Percentiles rank a stretch among this genome's conserved stretches.
phyloP scores from a whole-genome alignment of 2,797 vertebrate species.

The Percopsis omiscomaycus region DNA sequence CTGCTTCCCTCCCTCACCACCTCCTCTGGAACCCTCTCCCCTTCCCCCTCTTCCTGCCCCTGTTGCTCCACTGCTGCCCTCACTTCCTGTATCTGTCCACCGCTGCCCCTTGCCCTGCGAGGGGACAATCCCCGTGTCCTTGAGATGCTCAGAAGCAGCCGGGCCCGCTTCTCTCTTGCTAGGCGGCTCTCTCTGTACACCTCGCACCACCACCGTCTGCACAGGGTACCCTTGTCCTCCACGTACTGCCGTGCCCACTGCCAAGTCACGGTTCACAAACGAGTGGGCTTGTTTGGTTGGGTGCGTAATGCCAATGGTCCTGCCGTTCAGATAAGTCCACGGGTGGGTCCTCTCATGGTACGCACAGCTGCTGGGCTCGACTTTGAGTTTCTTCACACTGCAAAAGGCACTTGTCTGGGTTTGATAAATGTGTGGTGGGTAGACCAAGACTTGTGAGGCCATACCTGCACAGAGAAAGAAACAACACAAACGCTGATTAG shows the following conservation, averaged over 20 bases:
- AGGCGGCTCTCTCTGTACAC: slow-evolving; percentile 81
- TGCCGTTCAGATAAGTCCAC: slow-evolving; percentile 92
- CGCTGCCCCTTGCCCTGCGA: slow-evolving; percentile 69
- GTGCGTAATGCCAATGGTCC: slow-evolving; percentile 89
- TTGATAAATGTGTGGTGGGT: slow-evolving; percentile 99
- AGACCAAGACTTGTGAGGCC: slow-evolving; percentile 99
- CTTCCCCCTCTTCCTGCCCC: slow-evolving; percentile 71
- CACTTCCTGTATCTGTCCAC: slow-evolving; percentile 75
- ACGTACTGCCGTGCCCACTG: slow-evolving; percentile 78
- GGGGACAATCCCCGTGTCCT: slow-evolving; percentile 61
- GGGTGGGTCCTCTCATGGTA: slow-evolving; percentile 95
- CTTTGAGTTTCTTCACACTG: slow-evolving; percentile 99
- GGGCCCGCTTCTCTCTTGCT: slow-evolving; percentile 59
- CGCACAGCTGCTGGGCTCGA: slow-evolving; percentile 95
- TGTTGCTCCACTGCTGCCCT: slow-evolving; percentile 75
- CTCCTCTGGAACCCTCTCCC: slow-evolving; percentile 70
- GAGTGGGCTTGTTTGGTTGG: slow-evolving; percentile 83
- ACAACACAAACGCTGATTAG: slow-evolving; percentile 29
- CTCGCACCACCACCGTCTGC: slow-evolving; percentile 89
- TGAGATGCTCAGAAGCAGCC: slow-evolving; percentile 54
- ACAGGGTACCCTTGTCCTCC: slow-evolving; percentile 85
- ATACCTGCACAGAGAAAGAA: slow-evolving; percentile 85
- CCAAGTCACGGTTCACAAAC: slow-evolving; percentile 87
- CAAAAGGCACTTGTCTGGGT: slow-evolving; percentile 99
- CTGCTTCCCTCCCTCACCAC: slow-evolving; percentile 68